Percentiles rank a stretch among this genome's conserved stretches.
These are phyloP conservation scores for Cyanoderma ruficeps DNA, from an alignment of 2,113 vertebrate species.

Conservation along the genomic window DNA sequence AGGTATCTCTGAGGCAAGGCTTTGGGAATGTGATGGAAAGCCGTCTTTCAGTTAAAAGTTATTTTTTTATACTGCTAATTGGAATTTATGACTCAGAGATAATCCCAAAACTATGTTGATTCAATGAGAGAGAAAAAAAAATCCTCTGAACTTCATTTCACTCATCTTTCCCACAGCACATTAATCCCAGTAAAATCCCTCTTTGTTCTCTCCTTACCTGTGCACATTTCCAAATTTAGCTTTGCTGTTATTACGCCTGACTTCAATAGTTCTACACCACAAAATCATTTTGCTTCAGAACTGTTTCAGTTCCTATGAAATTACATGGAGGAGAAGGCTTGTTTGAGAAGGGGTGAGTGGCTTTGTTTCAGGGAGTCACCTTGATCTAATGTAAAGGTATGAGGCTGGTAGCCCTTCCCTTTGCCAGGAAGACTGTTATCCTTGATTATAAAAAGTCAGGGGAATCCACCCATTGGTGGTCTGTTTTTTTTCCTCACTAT, in stretches of 20 bases:
- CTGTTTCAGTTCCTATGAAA: neutral
- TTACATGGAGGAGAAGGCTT: neutral
- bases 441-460: neutral
- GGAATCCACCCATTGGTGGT: neutral
- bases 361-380: neutral
- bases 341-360: neutral
- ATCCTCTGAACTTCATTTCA: neutral
- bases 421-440: neutral
- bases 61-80: neutral
- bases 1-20: neutral
- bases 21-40: neutral
- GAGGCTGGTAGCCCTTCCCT: neutral
- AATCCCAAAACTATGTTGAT: conserved; percentile 1
- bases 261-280: neutral
- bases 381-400: neutral
- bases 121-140: neutral
- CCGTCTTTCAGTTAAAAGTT: conserved; percentile 2
- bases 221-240: neutral
- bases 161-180: neutral
- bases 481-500: neutral
- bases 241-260: neutral
- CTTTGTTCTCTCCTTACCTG: neutral
- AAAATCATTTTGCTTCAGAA: neutral
- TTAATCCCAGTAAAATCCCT: neutral
- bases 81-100: conserved; percentile 42